These are phyloP conservation scores for Hirundo rustica DNA, from an alignment of 2,797 vertebrate species.

Conservation along the genomic window DNA sequence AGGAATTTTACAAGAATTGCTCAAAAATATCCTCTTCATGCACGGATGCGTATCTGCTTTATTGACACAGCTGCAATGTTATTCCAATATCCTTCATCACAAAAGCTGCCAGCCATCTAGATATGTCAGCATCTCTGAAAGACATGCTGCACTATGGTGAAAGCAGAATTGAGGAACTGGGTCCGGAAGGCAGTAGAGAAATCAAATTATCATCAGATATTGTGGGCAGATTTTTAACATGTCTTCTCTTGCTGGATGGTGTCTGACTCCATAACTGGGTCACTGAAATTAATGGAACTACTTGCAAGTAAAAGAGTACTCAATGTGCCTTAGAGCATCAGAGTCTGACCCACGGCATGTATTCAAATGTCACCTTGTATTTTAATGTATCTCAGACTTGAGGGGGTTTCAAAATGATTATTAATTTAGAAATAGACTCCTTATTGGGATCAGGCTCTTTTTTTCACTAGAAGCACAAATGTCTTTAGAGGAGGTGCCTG, in stretches of 20 bases:
- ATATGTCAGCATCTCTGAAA: conserved; percentile 53
- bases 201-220: conserved; percentile 53
- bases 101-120: conserved; percentile 5
- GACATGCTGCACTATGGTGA: not conserved
- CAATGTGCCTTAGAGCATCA: conserved; percentile 18
- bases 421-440: conserved; percentile 50
- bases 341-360: conserved; percentile 25
- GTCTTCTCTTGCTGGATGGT: conserved; percentile 10
- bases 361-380: conserved; percentile 62
- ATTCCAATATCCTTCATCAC: not conserved
- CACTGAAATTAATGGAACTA: conserved; percentile 59
- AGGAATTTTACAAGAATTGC: not conserved
- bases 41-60: not conserved
- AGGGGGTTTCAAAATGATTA: not conserved
- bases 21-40: not conserved
- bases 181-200: conserved; percentile 33
- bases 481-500: conserved; percentile 18
- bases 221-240: conserved; percentile 38
- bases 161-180: not conserved
- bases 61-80: conserved; percentile 6
- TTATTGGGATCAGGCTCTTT: conserved; percentile 16
- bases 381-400: conserved; percentile 41
- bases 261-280: conserved; percentile 42
- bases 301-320: conserved; percentile 42
- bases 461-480: conserved; percentile 12